These are phyloP conservation scores for Sprattus sprattus DNA, from an alignment of 2,113 vertebrate genomes.

Conservation along the genomic window DNA sequence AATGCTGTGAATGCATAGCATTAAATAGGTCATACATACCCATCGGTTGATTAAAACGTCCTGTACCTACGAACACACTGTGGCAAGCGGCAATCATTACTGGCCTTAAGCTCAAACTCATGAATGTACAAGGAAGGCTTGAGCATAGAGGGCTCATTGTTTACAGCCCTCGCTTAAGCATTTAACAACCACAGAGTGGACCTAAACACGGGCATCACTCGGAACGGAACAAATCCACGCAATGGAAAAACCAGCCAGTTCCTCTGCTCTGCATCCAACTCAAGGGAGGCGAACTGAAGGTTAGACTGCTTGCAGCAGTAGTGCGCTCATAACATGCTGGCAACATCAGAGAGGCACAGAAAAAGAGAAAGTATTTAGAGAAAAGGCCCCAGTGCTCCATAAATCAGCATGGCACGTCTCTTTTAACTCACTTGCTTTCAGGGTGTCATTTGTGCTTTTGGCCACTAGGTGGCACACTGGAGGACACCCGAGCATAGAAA, in stretches of 20 bases:
- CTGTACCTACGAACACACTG: background rate
- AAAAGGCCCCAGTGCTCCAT: background rate
- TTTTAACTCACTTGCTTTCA: background rate
- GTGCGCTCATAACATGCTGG: background rate
- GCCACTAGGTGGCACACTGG: background rate
- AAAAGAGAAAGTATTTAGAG: background rate
- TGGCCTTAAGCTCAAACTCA: background rate
- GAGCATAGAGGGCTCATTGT: conserved; percentile 31
- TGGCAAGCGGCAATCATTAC: background rate
- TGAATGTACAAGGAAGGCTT: background rate
- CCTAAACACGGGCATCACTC: background rate
- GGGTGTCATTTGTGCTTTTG: background rate
- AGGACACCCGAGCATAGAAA: background rate
- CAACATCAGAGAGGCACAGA: background rate
- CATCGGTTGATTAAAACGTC: background rate
- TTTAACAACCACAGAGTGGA: conserved; percentile 27
- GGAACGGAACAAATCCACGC: background rate
- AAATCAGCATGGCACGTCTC: background rate
- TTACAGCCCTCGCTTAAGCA: conserved; percentile 14
- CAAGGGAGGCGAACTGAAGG: background rate
- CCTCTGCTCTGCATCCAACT: background rate
- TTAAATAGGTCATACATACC: background rate
- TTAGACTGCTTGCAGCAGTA: background rate
- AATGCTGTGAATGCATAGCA: background rate
- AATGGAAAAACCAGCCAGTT: background rate